Percentiles rank a stretch among this genome's conserved stretches.
Evolutionary conservation across 2,888 invertebrate species (phyloP).

Genomic region (Lochmaea crataegi): DNA sequence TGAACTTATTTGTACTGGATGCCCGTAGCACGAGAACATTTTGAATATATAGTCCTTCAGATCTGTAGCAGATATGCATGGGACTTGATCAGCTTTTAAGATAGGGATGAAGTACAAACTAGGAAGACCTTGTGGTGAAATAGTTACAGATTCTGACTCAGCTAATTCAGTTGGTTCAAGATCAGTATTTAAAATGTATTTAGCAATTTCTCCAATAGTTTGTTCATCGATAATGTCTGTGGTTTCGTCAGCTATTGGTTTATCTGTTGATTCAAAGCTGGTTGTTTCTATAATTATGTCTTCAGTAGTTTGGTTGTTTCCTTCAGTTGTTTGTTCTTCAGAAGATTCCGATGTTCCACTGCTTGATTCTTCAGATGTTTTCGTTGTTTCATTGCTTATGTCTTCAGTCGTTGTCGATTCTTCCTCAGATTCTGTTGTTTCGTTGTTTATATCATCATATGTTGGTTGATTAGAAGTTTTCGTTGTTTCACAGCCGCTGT

Average conservation of each 20-base stretch:
- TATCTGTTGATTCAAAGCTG: neutral
- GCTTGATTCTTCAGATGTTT: neutral
- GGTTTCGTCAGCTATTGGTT: neutral
- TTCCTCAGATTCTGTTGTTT: conserved; percentile 3
- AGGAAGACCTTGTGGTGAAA: neutral
- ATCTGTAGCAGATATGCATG: conserved; percentile 44
- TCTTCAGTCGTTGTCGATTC: neutral
- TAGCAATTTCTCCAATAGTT: too few relatives aligned
- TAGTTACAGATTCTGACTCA: neutral
- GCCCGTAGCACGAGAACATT: neutral
- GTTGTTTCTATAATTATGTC: conserved; percentile 1
- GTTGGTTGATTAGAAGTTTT: neutral
- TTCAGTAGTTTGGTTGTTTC: neutral
- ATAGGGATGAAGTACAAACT: conserved; percentile 47
- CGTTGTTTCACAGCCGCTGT: neutral
- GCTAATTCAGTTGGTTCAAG: neutral
- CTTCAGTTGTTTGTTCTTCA: too few relatives aligned
- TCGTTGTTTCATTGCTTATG: neutral
- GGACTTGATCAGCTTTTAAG: conserved; percentile 43
- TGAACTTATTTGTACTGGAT: neutral
- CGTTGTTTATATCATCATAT: neutral
- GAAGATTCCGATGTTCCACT: too few relatives aligned
- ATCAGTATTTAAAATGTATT: neutral
- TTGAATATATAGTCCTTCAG: conserved; percentile 46
- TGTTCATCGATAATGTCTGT: too few relatives aligned